Evolutionary conservation across 2,797 vertebrate species (phyloP), one percentile per base, ranked within the genome.

Genomic region (Myiothlypis chrysogaster): DNA sequence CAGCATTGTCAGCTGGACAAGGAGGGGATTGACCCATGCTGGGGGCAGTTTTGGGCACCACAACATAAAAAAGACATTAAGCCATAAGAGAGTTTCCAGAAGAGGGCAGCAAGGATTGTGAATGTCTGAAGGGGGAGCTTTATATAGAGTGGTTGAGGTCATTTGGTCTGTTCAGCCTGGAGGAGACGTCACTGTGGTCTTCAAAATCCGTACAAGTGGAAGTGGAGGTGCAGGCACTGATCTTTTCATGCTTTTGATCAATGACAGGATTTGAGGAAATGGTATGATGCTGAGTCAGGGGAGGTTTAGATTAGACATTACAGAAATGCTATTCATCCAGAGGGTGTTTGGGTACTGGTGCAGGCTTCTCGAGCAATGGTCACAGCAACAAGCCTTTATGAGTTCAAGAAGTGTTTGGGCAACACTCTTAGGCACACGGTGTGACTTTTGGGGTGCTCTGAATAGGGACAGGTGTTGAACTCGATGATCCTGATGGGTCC

Each of bases 401-500:
- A 59, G 12, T 81, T 66, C 46, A 59, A 16, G n/a, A 66, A 59
- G 30, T 2, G 1, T 46, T 60, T 53, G 10, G 5, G 23, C 30
- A 44, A 22, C 15, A 6, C 6, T 34, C 24, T 65, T 20, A 44
- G n/a, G 23, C 10, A 37, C 28, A 8, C 46, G 5, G 10, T 41
- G 12, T 73, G 24, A 60, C 12, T 53, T 56, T 17, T 52, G 12
- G 21, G 8, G 6, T 53, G 12, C 49, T 10, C 77, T 66, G 21
- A 8, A 7, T 14, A 32, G 30, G 27, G 6, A 14, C 8, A 34
- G 15, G 47, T 19, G 39, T 53, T 88, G 53, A 49, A 46, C 60
- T 80, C 0, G 0, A 22, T 34, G n/a, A 46, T 60, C 18, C 30
- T 34, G 17, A 30, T 60, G 3, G 2, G 10, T 53, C 4, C 16